Conservation (phyloP, 1,140 invertebrate species). For the Drosophila serrata region DNA sequence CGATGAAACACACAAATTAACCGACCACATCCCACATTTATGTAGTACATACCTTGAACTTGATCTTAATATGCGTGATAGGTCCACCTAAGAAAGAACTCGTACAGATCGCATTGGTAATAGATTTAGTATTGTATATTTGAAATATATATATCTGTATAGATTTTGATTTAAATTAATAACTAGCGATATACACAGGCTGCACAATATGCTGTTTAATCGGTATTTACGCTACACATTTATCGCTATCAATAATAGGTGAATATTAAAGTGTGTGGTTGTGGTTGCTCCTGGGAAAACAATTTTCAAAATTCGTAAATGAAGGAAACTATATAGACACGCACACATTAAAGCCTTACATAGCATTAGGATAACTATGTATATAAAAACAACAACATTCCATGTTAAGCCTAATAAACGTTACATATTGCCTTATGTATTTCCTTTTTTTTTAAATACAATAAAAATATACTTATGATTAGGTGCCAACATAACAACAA, state of each 20-base stretch:
- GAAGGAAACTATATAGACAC: constrained; percentile 49
- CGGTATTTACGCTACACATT: constrained; percentile 67
- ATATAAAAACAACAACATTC: constrained; percentile 62
- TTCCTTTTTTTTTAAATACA: constrained; percentile 54
- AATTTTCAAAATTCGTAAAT: constrained; percentile 41
- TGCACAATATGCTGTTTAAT: constrained; percentile 54
- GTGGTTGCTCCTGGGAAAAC: constrained; percentile 45
- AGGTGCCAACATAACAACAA: constrained; percentile 73
- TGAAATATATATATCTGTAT: constrained; percentile 67
- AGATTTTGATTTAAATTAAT: constrained; percentile 81
- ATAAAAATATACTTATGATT: constrained; percentile 70
- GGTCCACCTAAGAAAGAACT: not conserved
- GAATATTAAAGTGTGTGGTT: constrained; percentile 58
- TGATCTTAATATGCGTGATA: constrained; percentile 10
- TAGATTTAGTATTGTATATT: constrained; percentile 70
- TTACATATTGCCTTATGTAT: constrained; percentile 51
- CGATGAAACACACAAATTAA: not conserved
- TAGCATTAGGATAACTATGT: constrained; percentile 36
- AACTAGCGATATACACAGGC: constrained; percentile 79
- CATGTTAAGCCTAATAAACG: constrained; percentile 52
- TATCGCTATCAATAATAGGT: constrained; percentile 44
- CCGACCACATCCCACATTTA: constrained; percentile 19
- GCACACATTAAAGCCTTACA: constrained; percentile 54
- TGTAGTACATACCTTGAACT: constrained; percentile 5
- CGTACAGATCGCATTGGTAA: constrained; percentile 13